These are phyloP conservation scores for Cromileptes altivelis DNA, from an alignment of 2,113 vertebrate genomes.

Conservation along the genomic window DNA sequence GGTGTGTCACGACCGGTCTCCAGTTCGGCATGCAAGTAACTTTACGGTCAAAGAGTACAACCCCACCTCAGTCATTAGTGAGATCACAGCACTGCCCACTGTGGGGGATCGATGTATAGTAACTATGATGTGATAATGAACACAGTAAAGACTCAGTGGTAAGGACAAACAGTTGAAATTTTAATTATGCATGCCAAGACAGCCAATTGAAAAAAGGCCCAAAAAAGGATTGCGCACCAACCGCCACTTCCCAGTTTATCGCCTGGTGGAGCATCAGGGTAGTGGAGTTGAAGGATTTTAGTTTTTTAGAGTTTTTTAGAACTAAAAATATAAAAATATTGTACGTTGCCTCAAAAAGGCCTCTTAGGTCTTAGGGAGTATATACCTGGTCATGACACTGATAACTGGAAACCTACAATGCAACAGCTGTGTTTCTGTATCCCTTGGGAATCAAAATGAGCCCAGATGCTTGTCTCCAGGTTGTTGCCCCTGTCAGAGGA, in stretches of 20 bases:
- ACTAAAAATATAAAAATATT: neutral
- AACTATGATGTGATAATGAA: neutral
- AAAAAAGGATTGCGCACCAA: neutral
- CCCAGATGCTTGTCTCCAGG: neutral
- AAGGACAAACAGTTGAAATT: neutral
- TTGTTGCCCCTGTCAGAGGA: neutral
- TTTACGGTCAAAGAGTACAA: conserved; percentile 14
- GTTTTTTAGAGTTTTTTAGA: too few relatives aligned
- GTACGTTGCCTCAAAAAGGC: too few relatives aligned
- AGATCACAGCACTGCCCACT: neutral
- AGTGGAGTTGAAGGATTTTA: neutral
- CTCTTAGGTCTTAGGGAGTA: too few relatives aligned
- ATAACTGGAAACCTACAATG: neutral
- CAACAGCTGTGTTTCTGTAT: neutral
- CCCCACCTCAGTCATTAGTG: conserved; percentile 17
- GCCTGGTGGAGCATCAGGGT: neutral
- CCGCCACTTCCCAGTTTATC: neutral
- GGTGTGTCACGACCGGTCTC: conserved; percentile 5
- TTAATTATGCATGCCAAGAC: neutral
- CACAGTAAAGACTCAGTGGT: neutral
- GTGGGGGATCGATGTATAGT: neutral
- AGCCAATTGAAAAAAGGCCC: neutral
- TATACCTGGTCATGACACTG: neutral
- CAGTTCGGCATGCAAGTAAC: neutral
- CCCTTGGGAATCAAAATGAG: neutral